Evolutionary conservation across 1,140 invertebrate species (phyloP).

Genomic region (Tetragnatha versicolor): DNA sequence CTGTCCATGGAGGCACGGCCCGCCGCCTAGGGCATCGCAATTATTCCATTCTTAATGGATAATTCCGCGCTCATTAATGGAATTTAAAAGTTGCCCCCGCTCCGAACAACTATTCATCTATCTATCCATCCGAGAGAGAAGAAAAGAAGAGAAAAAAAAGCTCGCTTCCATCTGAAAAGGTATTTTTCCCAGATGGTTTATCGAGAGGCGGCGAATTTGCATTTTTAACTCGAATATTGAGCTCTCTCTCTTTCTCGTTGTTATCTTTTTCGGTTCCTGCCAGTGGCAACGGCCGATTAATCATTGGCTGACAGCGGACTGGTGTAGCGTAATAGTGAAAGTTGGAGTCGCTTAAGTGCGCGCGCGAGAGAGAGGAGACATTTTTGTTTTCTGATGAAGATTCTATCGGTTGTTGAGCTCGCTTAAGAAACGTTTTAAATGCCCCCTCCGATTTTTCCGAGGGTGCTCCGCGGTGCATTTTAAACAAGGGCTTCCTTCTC

Average conservation of each 20-base stretch:
- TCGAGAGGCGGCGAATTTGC: conserved; percentile 42
- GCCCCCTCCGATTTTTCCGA: background rate
- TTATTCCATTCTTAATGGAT: conserved; percentile 55
- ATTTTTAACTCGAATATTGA: conserved; percentile 53
- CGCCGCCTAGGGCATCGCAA: conserved; percentile 39
- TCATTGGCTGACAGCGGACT: conserved; percentile 24
- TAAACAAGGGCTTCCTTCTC: no score
- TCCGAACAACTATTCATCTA: conserved; percentile 35
- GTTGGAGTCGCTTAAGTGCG: conserved; percentile 31
- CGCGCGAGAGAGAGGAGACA: background rate
- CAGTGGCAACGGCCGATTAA: conserved; percentile 32
- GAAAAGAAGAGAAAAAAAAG: conserved; percentile 34
- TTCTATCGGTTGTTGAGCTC: background rate
- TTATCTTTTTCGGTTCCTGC: conserved; percentile 44
- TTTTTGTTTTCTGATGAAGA: conserved; percentile 21
- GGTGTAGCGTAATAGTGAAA: conserved; percentile 21
- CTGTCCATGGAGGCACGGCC: background rate
- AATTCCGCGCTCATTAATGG: conserved; percentile 53
- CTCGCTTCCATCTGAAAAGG: conserved; percentile 4
- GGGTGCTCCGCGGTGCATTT: no score
- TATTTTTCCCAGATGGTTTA: conserved; percentile 54
- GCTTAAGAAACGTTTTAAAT: background rate
- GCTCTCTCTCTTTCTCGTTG: conserved; percentile 3
- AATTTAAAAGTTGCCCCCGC: conserved; percentile 46
- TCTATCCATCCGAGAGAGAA: conserved; percentile 22